Evolutionary conservation across 2,113 vertebrate species (phyloP).

Genomic region (Callionymus lyra): DNA sequence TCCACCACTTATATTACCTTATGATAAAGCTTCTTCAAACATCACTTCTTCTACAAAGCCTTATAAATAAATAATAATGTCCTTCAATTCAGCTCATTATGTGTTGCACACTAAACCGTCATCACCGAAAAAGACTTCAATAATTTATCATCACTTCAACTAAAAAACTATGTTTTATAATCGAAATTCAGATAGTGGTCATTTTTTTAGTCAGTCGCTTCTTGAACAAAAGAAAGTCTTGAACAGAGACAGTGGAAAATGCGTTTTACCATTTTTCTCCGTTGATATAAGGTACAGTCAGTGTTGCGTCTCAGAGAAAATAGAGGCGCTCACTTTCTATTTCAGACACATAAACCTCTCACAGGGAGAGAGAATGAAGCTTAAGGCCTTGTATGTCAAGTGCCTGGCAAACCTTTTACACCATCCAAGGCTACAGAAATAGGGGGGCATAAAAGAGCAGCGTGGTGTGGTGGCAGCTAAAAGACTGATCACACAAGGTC

Average conservation of each 20-base stretch:
- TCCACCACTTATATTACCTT: no score
- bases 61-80: no score
- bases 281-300: constrained; percentile 25
- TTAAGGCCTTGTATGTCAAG: constrained; percentile 29
- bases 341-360: constrained; percentile 12
- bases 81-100: no score
- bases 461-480: constrained; percentile 11
- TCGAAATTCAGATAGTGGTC: no score
- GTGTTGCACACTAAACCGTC: no score
- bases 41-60: no score
- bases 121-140: no score
- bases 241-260: constrained; percentile 11
- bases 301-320: constrained; percentile 4
- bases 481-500: constrained; percentile 40
- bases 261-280: constrained; percentile 12
- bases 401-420: constrained; percentile 18
- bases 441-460: constrained; percentile 34
- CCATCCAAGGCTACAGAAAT: constrained; percentile 30
- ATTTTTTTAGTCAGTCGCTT: no score
- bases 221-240: constrained; percentile 27
- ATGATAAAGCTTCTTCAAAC: no score
- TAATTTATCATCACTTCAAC: no score
- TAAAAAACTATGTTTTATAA: no score
- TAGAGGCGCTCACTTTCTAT: background rate
- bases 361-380: constrained; percentile 15